Evolutionary conservation across 2,113 vertebrate genomes (phyloP).

Genomic region (cattle (Bos taurus)): DNA sequence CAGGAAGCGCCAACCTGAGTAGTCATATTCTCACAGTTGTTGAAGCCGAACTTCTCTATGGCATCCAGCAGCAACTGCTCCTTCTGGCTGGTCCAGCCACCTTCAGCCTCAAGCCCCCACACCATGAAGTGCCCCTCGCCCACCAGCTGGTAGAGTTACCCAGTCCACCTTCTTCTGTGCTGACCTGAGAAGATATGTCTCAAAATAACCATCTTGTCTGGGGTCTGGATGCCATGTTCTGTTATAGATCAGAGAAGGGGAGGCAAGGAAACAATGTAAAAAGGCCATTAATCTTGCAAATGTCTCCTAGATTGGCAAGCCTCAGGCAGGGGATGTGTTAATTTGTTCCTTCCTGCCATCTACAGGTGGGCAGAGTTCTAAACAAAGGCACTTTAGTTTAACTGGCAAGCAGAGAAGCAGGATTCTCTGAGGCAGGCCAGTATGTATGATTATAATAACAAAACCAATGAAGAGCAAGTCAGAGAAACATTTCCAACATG

Average conservation of each 20-base stretch:
- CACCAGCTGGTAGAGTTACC: neutral
- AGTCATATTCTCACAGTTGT: conserved; percentile 92
- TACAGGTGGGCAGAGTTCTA: neutral
- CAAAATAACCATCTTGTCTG: neutral
- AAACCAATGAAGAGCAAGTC: neutral
- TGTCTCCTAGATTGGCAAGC: neutral
- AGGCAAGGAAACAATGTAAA: neutral
- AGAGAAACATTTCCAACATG: neutral
- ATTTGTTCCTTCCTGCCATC: neutral
- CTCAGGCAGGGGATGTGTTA: neutral
- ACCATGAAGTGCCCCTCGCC: rapidly evolving
- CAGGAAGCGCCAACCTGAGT: conserved; percentile 92
- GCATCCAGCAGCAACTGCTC: neutral
- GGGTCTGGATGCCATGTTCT: neutral
- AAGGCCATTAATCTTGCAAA: neutral
- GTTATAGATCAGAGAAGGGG: neutral
- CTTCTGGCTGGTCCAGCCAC: neutral
- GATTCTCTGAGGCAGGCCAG: neutral
- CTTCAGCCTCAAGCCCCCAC: neutral
- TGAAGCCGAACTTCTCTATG: neutral
- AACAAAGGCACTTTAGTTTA: neutral
- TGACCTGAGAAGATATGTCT: neutral
- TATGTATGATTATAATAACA: neutral
- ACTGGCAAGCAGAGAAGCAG: neutral
- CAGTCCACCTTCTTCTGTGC: neutral